Evolutionary conservation across 2,113 vertebrate species (phyloP).

Genomic region (Tonatia bakeri): DNA sequence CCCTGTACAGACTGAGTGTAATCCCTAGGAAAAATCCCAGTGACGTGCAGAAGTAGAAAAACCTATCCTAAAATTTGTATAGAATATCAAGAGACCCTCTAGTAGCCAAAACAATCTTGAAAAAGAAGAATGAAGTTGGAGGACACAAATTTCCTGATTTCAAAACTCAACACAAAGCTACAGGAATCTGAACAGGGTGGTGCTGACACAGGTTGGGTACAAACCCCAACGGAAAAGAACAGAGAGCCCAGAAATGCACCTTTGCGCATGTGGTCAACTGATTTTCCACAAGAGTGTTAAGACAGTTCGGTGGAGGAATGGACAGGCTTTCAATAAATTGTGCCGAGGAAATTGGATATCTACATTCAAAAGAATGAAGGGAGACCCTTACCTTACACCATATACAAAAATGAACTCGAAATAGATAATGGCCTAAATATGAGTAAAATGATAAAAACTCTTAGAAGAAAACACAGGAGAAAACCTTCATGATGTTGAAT

Average conservation of each 20-base stretch:
- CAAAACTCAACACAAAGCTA: neutral
- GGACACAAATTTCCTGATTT: neutral
- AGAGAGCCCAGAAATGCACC: neutral
- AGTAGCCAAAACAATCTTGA: neutral
- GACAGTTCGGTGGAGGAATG: neutral
- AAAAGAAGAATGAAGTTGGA: no score
- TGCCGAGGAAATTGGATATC: neutral
- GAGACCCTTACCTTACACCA: neutral
- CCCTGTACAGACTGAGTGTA: neutral
- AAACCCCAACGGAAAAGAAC: neutral
- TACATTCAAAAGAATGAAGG: neutral
- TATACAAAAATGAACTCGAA: slow-evolving; percentile 16
- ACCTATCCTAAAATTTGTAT: neutral
- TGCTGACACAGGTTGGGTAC: neutral
- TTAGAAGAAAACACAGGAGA: neutral
- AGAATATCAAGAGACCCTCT: neutral
- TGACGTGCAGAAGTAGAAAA: neutral
- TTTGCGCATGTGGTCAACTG: neutral
- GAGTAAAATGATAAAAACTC: neutral
- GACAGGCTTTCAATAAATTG: neutral
- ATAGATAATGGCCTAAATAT: neutral
- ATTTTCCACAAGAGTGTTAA: neutral
- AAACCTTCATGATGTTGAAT: neutral
- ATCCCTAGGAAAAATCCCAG: neutral
- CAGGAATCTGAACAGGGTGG: neutral